Evolutionary conservation across 2,113 vertebrate species (phyloP).

Genomic region (Athene noctua): DNA sequence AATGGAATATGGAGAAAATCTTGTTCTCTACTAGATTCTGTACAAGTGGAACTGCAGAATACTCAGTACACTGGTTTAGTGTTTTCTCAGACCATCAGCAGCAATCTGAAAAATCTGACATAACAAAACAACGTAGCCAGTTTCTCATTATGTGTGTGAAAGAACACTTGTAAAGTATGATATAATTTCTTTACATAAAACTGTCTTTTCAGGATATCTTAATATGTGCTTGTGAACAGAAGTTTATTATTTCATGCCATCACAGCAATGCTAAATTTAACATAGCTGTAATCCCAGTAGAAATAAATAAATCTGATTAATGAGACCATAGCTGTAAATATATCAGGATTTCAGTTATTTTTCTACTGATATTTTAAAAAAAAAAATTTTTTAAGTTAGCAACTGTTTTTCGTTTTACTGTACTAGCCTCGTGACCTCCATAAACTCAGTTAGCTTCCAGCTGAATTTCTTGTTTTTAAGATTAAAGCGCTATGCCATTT

Average conservation of each 20-base stretch:
- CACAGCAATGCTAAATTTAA: neutral
- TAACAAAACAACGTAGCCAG: neutral
- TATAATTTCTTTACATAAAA: neutral
- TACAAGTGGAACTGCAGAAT: neutral
- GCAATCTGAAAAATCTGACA: neutral
- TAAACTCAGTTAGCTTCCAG: neutral
- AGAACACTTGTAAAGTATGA: neutral
- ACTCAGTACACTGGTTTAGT: neutral
- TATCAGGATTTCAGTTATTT: neutral
- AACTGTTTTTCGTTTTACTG: neutral
- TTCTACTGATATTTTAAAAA: neutral
- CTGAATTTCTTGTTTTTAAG: neutral
- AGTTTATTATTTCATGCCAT: neutral
- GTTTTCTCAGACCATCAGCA: neutral
- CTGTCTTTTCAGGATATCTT: neutral
- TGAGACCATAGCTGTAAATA: neutral
- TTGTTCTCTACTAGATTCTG: neutral
- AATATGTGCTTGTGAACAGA: neutral
- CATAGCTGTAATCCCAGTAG: neutral
- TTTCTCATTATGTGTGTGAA: neutral
- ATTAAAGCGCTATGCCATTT: neutral
- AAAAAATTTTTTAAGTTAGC: neutral
- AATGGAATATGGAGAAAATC: neutral
- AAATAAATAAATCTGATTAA: slow-evolving; percentile 18
- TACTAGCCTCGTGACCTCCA: neutral